phyloP scores from a whole-genome alignment of 2,888 invertebrate genomes.

The Anoplius nigerrimus region DNA sequence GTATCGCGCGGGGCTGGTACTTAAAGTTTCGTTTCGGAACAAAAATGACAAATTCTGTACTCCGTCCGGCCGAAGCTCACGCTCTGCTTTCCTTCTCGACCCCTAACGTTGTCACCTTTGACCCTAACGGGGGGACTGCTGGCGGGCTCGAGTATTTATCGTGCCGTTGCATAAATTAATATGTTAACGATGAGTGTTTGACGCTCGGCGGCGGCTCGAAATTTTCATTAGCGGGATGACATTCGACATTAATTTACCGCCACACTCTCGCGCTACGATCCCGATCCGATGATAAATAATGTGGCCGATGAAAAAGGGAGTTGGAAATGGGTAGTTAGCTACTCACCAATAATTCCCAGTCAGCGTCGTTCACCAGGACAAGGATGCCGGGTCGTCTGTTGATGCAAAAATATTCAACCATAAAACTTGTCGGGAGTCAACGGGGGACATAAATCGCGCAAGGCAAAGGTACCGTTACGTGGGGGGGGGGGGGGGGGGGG shows the following conservation, averaged over 20 bases:
- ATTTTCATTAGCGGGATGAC: not conserved
- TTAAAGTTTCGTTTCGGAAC: conserved; percentile 6
- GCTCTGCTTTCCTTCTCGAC: not conserved
- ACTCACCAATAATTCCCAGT: conserved; percentile 92
- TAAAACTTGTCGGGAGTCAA: not conserved
- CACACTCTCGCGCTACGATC: not conserved
- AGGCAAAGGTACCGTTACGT: no score
- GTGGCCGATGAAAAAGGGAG: not conserved
- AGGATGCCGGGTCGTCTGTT: conserved; percentile 90
- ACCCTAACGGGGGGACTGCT: not conserved
- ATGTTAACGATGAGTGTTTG: not conserved
- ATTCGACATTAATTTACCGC: not conserved
- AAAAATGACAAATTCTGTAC: not conserved
- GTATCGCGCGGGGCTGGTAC: conserved; percentile 15
- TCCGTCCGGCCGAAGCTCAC: no score
- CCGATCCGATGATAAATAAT: not conserved
- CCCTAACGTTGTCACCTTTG: no score
- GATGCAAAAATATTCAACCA: conserved; percentile 27
- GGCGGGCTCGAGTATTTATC: not conserved
- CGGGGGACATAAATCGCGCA: no score
- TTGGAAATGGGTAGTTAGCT: not conserved
- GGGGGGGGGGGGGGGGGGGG: no score
- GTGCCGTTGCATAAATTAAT: conserved; percentile 13
- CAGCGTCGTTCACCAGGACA: conserved; percentile 94
- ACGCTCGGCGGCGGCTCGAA: not conserved